These are phyloP conservation scores for Aspidiotus rigidus DNA, from an alignment of 2,888 invertebrate species.

Conservation along the genomic window DNA sequence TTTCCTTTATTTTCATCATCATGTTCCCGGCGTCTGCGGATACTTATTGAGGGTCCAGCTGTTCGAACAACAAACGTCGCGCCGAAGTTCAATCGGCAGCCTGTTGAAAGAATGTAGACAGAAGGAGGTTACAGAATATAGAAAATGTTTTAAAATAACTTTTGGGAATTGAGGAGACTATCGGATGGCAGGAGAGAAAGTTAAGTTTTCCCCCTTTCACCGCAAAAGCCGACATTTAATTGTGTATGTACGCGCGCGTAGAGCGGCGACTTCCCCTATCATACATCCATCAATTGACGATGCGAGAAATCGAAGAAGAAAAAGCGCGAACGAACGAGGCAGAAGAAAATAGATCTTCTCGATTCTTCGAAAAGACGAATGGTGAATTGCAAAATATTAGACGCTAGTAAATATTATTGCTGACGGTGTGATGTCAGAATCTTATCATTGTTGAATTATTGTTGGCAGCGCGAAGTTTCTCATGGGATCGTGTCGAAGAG, in stretches of 20 bases:
- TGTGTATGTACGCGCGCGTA: neutral
- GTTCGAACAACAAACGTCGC: too few relatives aligned
- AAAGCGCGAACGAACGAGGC: neutral
- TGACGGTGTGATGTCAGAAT: conserved; percentile 32
- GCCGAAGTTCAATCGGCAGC: neutral
- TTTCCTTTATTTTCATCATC: too few relatives aligned
- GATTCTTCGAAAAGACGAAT: conserved; percentile 17
- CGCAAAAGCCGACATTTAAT: neutral
- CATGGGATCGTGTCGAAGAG: conserved; percentile 23
- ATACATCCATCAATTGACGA: neutral
- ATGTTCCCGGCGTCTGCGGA: too few relatives aligned
- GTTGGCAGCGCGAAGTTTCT: conserved; percentile 27
- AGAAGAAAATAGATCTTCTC: neutral
- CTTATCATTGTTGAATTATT: conserved; percentile 33
- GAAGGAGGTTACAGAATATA: neutral
- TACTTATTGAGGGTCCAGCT: too few relatives aligned
- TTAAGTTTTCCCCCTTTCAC: neutral
- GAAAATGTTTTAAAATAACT: conserved; percentile 2
- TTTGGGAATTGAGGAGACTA: neutral
- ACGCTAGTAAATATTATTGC: conserved; percentile 18
- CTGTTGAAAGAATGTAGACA: neutral
- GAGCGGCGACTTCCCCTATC: neutral
- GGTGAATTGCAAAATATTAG: conserved; percentile 28
- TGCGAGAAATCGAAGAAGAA: neutral
- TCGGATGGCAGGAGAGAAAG: neutral